Percentiles rank a stretch among this genome's conserved stretches.
These are phyloP conservation scores for Pogonomyrmex californicus DNA, from an alignment of 1,140 invertebrate genomes.

Conservation along the genomic window DNA sequence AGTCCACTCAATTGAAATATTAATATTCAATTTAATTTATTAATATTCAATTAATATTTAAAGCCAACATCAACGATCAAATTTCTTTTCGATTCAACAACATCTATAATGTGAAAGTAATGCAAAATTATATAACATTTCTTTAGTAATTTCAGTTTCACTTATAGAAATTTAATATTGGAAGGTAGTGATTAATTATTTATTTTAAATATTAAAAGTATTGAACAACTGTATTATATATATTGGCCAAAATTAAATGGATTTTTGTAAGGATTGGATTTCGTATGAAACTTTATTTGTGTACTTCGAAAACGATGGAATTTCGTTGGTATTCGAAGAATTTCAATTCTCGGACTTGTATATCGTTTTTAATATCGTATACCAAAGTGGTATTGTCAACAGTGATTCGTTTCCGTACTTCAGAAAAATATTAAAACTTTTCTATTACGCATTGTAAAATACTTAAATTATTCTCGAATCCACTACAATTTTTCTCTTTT, in stretches of 20 bases:
- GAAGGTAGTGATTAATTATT: too few relatives aligned
- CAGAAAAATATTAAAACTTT: neutral
- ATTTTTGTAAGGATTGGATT: neutral
- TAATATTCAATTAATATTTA: too few relatives aligned
- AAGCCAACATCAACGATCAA: too few relatives aligned
- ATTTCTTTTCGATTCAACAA: too few relatives aligned
- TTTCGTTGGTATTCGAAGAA: neutral
- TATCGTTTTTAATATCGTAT: neutral
- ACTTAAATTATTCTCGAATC: constrained; percentile 20
- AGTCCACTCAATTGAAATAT: too few relatives aligned
- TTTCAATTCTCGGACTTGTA: neutral
- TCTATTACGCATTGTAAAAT: neutral
- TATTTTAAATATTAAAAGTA: too few relatives aligned
- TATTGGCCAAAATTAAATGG: too few relatives aligned
- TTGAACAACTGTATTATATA: too few relatives aligned
- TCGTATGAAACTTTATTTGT: neutral
- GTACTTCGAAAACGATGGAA: neutral
- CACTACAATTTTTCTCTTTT: neutral
- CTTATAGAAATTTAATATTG: too few relatives aligned
- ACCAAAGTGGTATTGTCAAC: neutral
- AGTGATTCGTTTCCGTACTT: constrained; percentile 1
- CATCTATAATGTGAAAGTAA: neutral
- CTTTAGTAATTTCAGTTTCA: neutral
- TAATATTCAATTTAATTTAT: too few relatives aligned
- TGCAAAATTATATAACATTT: neutral